Evolutionary conservation across 30 jellyfish, hydroid and myxozoan species (phyloP).

Genomic region (Sanderia malayensis): DNA sequence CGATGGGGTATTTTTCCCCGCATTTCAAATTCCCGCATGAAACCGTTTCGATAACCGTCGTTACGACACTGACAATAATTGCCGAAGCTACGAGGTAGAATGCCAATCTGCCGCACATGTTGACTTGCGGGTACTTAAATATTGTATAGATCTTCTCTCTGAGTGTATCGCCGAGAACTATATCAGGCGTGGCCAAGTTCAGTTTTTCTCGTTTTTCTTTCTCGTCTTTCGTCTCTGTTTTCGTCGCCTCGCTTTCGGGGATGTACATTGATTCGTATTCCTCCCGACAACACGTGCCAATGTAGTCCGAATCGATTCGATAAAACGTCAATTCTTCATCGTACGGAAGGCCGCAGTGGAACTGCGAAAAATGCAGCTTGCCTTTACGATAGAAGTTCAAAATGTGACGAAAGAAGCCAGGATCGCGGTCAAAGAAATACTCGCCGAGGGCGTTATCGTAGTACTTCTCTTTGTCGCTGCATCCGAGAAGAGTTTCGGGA

Average conservation of each 20-base stretch:
- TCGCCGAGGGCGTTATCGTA: constrained; percentile 35
- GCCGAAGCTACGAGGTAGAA: constrained; percentile 72
- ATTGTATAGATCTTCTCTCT: constrained; percentile 54
- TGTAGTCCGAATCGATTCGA: constrained; percentile 51
- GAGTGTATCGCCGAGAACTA: constrained; percentile 3
- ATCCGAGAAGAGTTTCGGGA: constrained; percentile 74
- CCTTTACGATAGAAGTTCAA: constrained; percentile 75
- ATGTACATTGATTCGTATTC: constrained; percentile 50
- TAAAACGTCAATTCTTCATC: constrained; percentile 69
- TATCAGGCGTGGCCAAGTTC: not conserved
- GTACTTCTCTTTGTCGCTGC: constrained; percentile 60
- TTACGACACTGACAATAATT: constrained; percentile 57
- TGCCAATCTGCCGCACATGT: constrained; percentile 47
- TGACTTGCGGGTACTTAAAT: constrained; percentile 52
- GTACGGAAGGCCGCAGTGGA: constrained; percentile 76
- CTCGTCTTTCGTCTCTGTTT: not conserved
- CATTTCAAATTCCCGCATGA: constrained; percentile 69
- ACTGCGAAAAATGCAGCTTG: constrained; percentile 57
- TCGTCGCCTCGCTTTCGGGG: constrained; percentile 4
- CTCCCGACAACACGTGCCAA: constrained; percentile 71
- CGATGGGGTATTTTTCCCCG: constrained; percentile 52
- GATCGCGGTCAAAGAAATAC: constrained; percentile 77
- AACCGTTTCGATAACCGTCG: constrained; percentile 74
- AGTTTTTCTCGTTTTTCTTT: too few species aligned
- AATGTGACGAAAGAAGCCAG: constrained; percentile 71